Percentiles rank a stretch among this genome's conserved stretches.
Conservation (phyloP, 1,140 invertebrate genomes). For the Aphis gossypii region DNA sequence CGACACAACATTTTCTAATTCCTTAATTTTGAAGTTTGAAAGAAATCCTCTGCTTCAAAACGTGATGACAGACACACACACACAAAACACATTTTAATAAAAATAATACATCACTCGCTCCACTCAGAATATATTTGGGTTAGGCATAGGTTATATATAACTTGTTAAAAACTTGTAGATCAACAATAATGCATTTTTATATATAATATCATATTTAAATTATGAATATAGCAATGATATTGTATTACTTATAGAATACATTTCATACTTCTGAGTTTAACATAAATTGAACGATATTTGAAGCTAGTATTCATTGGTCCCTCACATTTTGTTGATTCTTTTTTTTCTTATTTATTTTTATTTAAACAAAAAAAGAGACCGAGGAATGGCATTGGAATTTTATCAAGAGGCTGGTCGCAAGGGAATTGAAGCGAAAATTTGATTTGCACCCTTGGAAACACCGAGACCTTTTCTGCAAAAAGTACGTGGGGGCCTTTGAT, state of each 20-base stretch:
- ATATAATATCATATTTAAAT: slow-evolving; percentile 32
- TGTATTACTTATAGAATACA: not conserved
- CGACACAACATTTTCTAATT: not conserved
- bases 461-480: slow-evolving; percentile 30
- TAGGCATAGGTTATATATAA: not conserved
- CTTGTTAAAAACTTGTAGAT: not conserved
- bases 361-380: not conserved
- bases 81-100: not conserved
- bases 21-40: not conserved
- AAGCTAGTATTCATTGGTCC: not conserved
- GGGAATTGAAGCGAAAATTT: slow-evolving; percentile 58
- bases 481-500: slow-evolving; percentile 46
- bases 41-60: not conserved
- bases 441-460: slow-evolving; percentile 57
- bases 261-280: not conserved
- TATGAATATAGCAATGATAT: not conserved
- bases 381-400: slow-evolving; percentile 43
- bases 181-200: not conserved
- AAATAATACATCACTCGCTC: not conserved
- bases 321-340: slow-evolving; percentile 4
- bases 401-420: slow-evolving; percentile 40
- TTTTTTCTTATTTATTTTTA: slow-evolving; percentile 20
- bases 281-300: slow-evolving; percentile 32
- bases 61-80: not conserved
- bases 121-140: not conserved